phyloP scores from a whole-genome alignment of 1,140 invertebrate species.

The Heliothis virescens region DNA sequence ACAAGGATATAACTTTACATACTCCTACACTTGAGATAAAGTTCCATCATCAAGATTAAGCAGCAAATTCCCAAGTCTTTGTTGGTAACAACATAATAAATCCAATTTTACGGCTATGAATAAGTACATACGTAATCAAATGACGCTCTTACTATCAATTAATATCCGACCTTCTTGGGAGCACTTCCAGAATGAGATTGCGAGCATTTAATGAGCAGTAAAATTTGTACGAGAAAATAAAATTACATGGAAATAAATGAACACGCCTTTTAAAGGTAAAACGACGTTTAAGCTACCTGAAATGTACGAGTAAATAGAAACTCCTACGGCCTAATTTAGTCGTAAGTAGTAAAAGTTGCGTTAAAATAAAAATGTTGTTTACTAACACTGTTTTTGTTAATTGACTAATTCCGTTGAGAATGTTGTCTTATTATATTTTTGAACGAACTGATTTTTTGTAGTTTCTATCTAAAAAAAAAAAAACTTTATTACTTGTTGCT shows the following conservation, averaged over 20 bases:
- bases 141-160: constrained; percentile 49
- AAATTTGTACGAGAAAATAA: constrained; percentile 47
- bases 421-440: too few species aligned
- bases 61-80: neutral
- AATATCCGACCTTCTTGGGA: constrained; percentile 36
- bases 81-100: neutral
- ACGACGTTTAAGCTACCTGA: neutral
- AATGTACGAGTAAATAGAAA: constrained; percentile 17
- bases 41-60: too few species aligned
- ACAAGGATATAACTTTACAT: too few species aligned
- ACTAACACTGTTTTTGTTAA: neutral
- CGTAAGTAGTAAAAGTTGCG: neutral
- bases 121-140: constrained; percentile 27
- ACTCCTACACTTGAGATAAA: too few species aligned
- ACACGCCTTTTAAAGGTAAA: constrained; percentile 8
- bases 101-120: constrained; percentile 8
- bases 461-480: too few species aligned
- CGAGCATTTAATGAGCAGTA: constrained; percentile 51
- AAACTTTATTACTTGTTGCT: too few species aligned
- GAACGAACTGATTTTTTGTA: too few species aligned
- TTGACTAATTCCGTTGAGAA: too few species aligned
- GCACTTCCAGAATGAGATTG: constrained; percentile 45
- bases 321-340: neutral
- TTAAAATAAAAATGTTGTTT: neutral
- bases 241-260: constrained; percentile 43